Conservation (phyloP, 2,888 invertebrate species). For the Willowsia nigromaculata region DNA sequence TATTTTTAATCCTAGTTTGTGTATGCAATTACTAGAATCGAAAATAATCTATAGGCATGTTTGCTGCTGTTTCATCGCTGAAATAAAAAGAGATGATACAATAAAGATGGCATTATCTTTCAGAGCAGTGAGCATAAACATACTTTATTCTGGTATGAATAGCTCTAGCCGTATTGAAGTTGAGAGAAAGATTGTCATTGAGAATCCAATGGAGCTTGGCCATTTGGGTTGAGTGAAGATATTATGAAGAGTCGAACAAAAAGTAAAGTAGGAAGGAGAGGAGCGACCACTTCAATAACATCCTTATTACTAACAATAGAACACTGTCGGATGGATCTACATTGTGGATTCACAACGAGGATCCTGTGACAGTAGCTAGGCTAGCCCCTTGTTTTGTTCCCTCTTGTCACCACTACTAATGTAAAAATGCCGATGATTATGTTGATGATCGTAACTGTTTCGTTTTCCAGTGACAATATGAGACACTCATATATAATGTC, state of each 20-base stretch:
- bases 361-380: slow-evolving; percentile 16
- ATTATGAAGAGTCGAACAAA: slow-evolving; percentile 20
- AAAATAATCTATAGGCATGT: not conserved
- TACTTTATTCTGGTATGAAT: slow-evolving; percentile 17
- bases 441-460: slow-evolving; percentile 40
- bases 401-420: slow-evolving; percentile 40
- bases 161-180: not conserved
- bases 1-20: not conserved
- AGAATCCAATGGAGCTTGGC: slow-evolving; percentile 68
- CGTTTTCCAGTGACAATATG: slow-evolving; percentile 50
- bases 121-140: slow-evolving; percentile 54
- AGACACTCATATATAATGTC: slow-evolving; percentile 5
- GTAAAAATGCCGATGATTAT: slow-evolving; percentile 25
- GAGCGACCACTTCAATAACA: slow-evolving; percentile 66
- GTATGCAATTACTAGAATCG: not conserved
- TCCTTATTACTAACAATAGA: slow-evolving; percentile 61
- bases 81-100: slow-evolving; percentile 16
- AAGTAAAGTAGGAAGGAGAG: slow-evolving; percentile 46
- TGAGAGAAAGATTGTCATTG: slow-evolving; percentile 44
- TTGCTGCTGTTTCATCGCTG: not conserved
- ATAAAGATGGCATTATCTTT: slow-evolving; percentile 57
- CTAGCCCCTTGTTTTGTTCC: slow-evolving; percentile 30
- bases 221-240: slow-evolving; percentile 45
- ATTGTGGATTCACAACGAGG: not conserved
- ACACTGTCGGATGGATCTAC: slow-evolving; percentile 5